Conservation (phyloP, 2,888 invertebrate species). For the Theodoxus fluviatilis region DNA sequence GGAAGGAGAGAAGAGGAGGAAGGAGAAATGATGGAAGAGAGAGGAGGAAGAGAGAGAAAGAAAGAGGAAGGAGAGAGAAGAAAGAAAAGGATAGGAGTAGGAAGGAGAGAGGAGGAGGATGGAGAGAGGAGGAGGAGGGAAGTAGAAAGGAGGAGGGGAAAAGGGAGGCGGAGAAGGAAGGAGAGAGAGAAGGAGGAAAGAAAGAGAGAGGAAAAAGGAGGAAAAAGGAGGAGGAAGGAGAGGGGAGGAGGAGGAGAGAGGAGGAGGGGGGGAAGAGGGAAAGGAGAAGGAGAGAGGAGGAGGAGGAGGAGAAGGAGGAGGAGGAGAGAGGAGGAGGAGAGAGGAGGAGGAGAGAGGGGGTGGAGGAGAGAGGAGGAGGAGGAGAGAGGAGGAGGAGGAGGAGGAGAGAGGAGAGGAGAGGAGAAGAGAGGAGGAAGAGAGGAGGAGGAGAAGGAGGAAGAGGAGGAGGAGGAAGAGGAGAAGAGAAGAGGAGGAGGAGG, state of each 20-base stretch:
- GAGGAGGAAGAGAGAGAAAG: neutral
- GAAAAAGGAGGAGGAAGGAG: too few relatives aligned
- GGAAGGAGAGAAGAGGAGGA: neutral
- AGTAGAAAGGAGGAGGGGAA: slow-evolving; percentile 14
- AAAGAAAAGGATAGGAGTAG: neutral
- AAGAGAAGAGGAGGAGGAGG: too few relatives aligned
- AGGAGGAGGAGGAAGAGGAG: too few relatives aligned
- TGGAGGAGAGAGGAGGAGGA: too few relatives aligned
- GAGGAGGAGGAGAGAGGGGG: too few relatives aligned
- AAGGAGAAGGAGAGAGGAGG: neutral
- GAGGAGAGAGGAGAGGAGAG: neutral
- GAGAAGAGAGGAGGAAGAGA: neutral
- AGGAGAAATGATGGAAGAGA: neutral
- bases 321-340: too few relatives aligned
- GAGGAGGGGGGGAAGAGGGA: neutral
- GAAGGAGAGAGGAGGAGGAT: neutral
- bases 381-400: neutral
- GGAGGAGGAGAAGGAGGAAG: neutral
- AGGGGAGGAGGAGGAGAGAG: neutral
- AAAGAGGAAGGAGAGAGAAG: neutral
- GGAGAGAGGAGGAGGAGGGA: neutral
- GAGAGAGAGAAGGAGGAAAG: neutral
- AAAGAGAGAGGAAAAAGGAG: too few relatives aligned
- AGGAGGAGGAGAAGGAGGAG: neutral
- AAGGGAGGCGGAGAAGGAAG: slow-evolving; percentile 16